Evolutionary conservation across 2,888 invertebrate genomes (phyloP).

Genomic region (Athetis lepigone): DNA sequence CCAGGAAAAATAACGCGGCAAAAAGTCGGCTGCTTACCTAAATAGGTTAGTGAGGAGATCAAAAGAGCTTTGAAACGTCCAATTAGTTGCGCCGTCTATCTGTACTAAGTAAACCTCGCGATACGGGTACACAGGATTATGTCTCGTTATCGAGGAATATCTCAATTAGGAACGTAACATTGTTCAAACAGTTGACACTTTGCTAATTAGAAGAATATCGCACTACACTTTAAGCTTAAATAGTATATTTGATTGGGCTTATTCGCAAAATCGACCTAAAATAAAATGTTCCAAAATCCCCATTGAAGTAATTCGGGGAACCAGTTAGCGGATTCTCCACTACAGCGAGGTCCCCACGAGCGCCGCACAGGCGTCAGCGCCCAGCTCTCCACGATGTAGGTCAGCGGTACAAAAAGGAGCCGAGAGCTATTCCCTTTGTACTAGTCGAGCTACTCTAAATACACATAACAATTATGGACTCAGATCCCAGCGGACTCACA

Average conservation of each 20-base stretch:
- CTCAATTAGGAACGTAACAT: not conserved
- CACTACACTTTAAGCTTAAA: too few species aligned
- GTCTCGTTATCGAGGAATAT: constrained; percentile 5
- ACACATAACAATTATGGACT: constrained; percentile 40
- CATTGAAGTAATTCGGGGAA: too few species aligned
- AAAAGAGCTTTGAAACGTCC: constrained; percentile 56
- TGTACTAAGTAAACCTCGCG: constrained; percentile 24
- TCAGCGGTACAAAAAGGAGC: constrained; percentile 21
- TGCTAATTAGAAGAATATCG: not conserved
- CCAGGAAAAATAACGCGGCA: constrained; percentile 37
- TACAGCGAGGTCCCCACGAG: not conserved
- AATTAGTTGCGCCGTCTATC: constrained; percentile 48
- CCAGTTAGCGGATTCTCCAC: too few species aligned
- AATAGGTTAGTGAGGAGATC: constrained; percentile 59
- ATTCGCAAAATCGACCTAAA: too few species aligned
- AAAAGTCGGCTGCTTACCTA: constrained; percentile 52
- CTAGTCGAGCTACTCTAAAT: constrained; percentile 29
- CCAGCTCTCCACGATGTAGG: constrained; percentile 13
- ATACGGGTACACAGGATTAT: constrained; percentile 16
- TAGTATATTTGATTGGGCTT: too few species aligned
- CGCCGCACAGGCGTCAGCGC: constrained; percentile 1
- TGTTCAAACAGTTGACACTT: not conserved
- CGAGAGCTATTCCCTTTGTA: constrained; percentile 23
- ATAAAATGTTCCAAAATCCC: too few species aligned
- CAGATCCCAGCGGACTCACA: not conserved